Evolutionary conservation across 2,113 vertebrate species (phyloP).

Genomic region (Perca flavescens): DNA sequence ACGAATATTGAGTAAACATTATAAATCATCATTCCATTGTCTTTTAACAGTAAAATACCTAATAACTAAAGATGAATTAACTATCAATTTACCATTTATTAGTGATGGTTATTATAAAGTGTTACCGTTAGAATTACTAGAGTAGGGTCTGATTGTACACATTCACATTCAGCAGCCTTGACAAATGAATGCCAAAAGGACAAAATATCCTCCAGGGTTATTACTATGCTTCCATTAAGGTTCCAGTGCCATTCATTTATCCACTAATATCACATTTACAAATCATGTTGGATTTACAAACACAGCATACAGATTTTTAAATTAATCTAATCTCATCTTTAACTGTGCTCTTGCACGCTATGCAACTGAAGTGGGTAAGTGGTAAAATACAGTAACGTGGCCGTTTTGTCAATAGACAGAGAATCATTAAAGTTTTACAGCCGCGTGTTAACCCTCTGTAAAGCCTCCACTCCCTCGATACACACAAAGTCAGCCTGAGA

Average conservation of each 20-base stretch:
- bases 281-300: conserved; percentile 5
- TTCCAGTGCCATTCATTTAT: background rate
- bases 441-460: conserved; percentile 69
- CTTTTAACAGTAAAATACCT: too few relatives aligned
- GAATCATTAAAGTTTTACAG: conserved; percentile 72
- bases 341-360: background rate
- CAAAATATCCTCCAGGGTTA: background rate
- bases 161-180: background rate
- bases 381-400: conserved; percentile 19
- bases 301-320: background rate
- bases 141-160: background rate
- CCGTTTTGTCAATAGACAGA: conserved; percentile 58
- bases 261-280: background rate
- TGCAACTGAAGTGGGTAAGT: conserved; percentile 32
- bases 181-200: background rate
- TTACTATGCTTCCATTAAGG: background rate
- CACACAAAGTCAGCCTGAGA: background rate
- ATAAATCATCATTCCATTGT: too few relatives aligned
- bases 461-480: background rate
- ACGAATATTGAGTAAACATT: too few relatives aligned
- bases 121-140: background rate
- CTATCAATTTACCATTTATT: too few relatives aligned
- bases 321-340: background rate
- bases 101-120: too few relatives aligned
- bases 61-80: too few relatives aligned